Evolutionary conservation across 2,797 vertebrate species (phyloP), one percentile per base, ranked within the genome.

Genomic region (Ctenosaura bakeri): DNA sequence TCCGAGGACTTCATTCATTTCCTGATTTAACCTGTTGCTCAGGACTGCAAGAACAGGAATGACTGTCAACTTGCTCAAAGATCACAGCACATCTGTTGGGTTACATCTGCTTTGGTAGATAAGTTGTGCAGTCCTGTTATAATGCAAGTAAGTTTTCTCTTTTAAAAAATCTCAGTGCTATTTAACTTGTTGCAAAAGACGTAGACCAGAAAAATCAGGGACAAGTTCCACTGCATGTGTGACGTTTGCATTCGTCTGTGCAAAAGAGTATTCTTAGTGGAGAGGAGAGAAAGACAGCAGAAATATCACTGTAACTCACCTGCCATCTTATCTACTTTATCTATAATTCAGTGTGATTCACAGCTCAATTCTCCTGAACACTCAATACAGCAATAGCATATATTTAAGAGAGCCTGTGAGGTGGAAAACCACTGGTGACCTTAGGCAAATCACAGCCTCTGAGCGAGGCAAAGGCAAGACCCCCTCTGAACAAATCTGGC

Each of bases 21-120:
- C 62, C 83, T 74, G 22, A n/a, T 52, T 86, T 82, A 35, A 22
- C 22, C 22, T 56, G 59, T 64, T 90, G 54, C 32, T 24, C 54
- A 81, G 38, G 66, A 81, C 13, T 81, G 13, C 89, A 90, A 90
- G 84, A 90, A 81, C 50, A 42, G 22, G 20, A 64, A 20, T 74
- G 10, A 46, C 29, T 32, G 7, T 59, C 64, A 86, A 86, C 78
- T 22, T 64, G 52, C n/a, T 89, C n/a, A 18, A 66, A 80, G 64
- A 24, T 1, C 32, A 74, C n/a, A 71, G 35, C 13, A 56, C 29
- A 54, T 29, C 29, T 54, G 62, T 4, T 71, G 12, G 16, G 66
- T 24, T 79, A 35, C 2, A 62, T 81, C n/a, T 76, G 35, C 7
- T 22, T 54, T 52, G 62, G 22, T 62, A 29, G 24, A 18, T 74